Base-by-base conservation (phyloP, 2,888 invertebrate species). In the Acrobasis consociella region DNA sequence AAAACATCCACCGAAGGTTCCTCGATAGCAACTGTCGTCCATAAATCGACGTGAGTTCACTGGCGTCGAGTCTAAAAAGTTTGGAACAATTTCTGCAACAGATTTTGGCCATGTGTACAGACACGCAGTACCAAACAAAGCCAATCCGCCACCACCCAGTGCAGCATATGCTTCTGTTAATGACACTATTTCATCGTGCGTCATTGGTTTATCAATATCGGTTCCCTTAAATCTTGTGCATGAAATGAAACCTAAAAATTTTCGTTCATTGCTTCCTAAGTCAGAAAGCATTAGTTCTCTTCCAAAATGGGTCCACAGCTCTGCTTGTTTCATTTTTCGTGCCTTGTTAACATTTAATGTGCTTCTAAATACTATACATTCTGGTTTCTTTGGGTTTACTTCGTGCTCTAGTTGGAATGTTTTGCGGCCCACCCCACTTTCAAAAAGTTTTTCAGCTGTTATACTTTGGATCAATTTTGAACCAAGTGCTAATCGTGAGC, bases 1-100 rank as follows among this genome's bases (percentile, higher is more conserved):
- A 86, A 96, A 97, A 81, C 98, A 97, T 42, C 96, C 97, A 65
- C 97, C 97, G 73, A 95, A 94, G 0, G 97, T 97, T 49, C 97
- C 96, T 66, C 98, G 94, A 84, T 97, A 97, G 74, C 97, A 97
- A 85, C 98, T 98, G 78, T 98, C 98, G 86, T 99, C 98, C 94
- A 98, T 96, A 76, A 97, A 94, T 67, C 94, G 87, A 38, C 90
- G 91, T 55, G 94, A 93, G 84, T 98, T 96, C 31, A 99, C 94
- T 65, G 93, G 91, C 37, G 94, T 93, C 7, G 80, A 77, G 71
- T 93, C 89, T 71, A 89, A 76, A 73, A 93, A 89, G 67, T 83
- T 93, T 13, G 93, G 80, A 16, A 95, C 81, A 38, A 98, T 94
- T 71, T 97, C 95, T 8, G 94, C 91, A 65, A 97, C 89, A 55